Base-by-base conservation (phyloP, 92 coral and sea anemone genomes). In the Galaxea fascicularis region DNA sequence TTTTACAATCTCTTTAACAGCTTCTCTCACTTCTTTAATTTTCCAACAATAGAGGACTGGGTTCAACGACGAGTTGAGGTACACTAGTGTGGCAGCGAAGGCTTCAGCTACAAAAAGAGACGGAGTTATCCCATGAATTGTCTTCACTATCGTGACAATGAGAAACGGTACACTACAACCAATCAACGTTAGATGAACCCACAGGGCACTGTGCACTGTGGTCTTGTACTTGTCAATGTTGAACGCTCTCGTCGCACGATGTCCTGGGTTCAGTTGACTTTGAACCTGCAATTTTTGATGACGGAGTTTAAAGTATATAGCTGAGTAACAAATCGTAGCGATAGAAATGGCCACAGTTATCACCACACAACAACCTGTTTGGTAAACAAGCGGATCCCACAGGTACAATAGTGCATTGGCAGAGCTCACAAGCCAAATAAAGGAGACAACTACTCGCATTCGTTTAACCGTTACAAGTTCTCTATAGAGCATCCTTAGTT, bases 21-120 rank as follows among this genome's bases (percentile, higher is more conserved):
- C 66, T 35, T 21, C 25, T 58, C 80, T 54, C 26, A 76, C 80
- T 76, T 76, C 80, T 58, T 76, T 76, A 15, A 76, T 76, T 24
- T 76, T 76, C 80, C 80, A 76, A 15, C 80, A 76, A 21, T 76
- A 76, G 29, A 76, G 80, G 31, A 30, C 46, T 12, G 80, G 80
- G 46, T 76, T 76, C 14, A 76, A 17, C 15, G 67, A 58, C 24
- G 80, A 76, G 49, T 76, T 76, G 15, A 56, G 65, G n/a, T 52
- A 54, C 20, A 76, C 80, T 67, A 76, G 16, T 31, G 65, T 76
- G 2, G 67, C 66, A 3, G 80, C 52, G 80, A 76, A 54, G 26
- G 65, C 68, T 41, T 76, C 80, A 22, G 63, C 80, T 20, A 76
- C 67, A 76, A 76, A 76, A 14, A 76, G 65, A 12, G 80, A 28